These are phyloP conservation scores for Drepana arcuata DNA, from an alignment of 1,140 invertebrate species.

Conservation along the genomic window DNA sequence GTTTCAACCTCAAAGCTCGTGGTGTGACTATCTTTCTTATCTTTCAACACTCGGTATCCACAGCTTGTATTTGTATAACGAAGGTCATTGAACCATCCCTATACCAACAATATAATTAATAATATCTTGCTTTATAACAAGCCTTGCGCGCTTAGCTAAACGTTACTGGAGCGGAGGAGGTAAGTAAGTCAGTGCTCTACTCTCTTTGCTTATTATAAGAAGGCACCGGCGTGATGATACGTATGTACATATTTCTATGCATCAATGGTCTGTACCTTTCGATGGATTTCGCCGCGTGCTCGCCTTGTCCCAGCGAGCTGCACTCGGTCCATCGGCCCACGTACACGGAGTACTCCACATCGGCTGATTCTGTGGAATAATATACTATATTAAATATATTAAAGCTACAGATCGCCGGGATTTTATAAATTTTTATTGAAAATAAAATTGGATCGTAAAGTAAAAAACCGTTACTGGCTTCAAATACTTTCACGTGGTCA, in stretches of 20 bases:
- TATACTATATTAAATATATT: neutral
- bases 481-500: neutral
- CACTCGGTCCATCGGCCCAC: conserved; percentile 52
- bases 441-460: neutral
- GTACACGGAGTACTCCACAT: conserved; percentile 37
- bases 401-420: neutral
- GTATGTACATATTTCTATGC: neutral
- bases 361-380: conserved; percentile 17
- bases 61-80: too few species aligned
- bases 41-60: too few species aligned
- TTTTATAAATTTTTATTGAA: neutral
- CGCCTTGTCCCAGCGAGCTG: conserved; percentile 19
- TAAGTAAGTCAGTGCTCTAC: too few species aligned
- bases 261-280: conserved; percentile 16
- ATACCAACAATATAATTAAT: neutral
- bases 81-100: too few species aligned
- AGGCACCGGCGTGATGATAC: neutral
- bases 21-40: too few species aligned
- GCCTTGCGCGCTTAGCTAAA: too few species aligned
- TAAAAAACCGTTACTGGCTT: neutral
- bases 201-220: neutral
- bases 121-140: neutral
- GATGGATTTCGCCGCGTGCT: conserved; percentile 26
- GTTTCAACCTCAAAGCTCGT: too few species aligned
- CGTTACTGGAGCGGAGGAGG: too few species aligned